Evolutionary conservation across 2,113 vertebrate genomes (phyloP).

Genomic region (Phocoena sinus): DNA sequence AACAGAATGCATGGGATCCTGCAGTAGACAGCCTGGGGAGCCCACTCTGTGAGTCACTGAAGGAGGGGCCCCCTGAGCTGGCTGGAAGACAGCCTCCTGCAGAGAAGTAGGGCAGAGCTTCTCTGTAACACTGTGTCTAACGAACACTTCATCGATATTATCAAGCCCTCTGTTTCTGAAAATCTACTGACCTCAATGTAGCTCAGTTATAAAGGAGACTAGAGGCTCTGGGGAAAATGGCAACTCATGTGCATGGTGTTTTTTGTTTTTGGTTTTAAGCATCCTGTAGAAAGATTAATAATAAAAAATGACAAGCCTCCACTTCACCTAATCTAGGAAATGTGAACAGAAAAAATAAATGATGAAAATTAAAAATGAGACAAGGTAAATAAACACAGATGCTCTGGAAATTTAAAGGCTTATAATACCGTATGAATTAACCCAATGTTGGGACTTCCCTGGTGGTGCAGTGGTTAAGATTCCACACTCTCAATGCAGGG

Average conservation of each 20-base stretch:
- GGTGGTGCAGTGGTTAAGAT: too few species aligned
- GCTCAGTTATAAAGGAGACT: neutral
- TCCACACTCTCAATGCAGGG: too few species aligned
- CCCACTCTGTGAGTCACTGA: rapidly evolving
- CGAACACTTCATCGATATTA: neutral
- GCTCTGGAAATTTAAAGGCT: neutral
- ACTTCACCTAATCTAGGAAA: neutral
- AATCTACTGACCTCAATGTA: neutral
- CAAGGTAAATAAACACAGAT: neutral
- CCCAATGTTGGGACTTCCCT: too few species aligned
- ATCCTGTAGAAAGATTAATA: neutral
- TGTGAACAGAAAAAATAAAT: neutral
- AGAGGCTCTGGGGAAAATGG: neutral
- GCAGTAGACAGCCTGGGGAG: rapidly evolving
- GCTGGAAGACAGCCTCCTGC: neutral
- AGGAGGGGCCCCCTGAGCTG: rapidly evolving
- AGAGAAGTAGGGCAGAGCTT: neutral
- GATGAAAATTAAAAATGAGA: neutral
- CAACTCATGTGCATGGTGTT: neutral
- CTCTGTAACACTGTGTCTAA: too few species aligned
- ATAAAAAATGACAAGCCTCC: neutral
- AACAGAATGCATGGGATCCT: rapidly evolving
- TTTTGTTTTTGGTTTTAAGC: too few species aligned
- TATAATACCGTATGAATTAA: too few species aligned
- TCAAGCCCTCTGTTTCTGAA: neutral